phyloP scores from a whole-genome alignment of 2,113 vertebrate genomes.

The Origma solitaria region DNA sequence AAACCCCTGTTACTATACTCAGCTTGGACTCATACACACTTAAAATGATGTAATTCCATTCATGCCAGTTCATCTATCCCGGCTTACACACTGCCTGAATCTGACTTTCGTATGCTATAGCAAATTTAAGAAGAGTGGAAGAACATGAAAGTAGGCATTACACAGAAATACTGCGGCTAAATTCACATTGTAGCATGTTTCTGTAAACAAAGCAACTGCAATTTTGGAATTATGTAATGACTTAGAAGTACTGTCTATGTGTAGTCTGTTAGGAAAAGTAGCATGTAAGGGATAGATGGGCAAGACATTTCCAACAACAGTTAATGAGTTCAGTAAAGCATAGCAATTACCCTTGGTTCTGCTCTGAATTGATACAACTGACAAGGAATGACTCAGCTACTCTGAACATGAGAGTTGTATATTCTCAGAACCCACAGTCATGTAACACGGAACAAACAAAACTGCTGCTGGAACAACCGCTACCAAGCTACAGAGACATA shows the following conservation, averaged over 20 bases:
- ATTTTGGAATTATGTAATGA: not conserved
- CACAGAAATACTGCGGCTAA: not conserved
- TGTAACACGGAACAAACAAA: not conserved
- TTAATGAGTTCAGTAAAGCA: not conserved
- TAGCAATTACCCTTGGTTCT: not conserved
- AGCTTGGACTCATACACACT: not conserved
- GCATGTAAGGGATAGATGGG: not conserved
- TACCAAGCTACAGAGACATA: not conserved
- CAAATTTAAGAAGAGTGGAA: not conserved
- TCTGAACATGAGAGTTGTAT: not conserved
- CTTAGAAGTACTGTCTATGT: not conserved
- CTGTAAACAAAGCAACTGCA: not conserved
- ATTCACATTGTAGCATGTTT: not conserved
- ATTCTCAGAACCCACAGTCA: not conserved
- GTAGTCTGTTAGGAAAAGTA: not conserved
- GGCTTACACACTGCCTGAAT: not conserved
- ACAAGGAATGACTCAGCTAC: constrained; percentile 18
- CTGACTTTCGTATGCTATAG: not conserved
- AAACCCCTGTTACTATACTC: not conserved
- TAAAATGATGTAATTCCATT: not conserved
- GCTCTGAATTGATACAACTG: not conserved
- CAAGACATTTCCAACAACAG: not conserved
- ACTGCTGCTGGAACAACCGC: not conserved
- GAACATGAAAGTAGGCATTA: not conserved
- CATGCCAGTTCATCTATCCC: not conserved